A percentile compares a stretch with the other conserved stretches of the same genome.
Conservation (phyloP, 1,140 invertebrate species). For the Zaprionus gabonicus region DNA sequence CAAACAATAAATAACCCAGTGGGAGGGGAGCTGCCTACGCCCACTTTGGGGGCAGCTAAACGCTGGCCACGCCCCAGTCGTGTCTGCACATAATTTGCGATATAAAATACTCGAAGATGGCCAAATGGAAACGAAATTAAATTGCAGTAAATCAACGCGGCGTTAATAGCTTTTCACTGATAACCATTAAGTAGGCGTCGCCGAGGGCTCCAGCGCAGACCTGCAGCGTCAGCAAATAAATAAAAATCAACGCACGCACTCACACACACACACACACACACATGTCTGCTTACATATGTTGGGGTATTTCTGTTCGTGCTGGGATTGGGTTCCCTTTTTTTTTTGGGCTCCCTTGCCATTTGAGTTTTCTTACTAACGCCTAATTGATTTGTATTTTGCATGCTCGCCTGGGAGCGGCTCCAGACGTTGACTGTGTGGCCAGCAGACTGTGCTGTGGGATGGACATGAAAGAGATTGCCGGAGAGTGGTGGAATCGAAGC, state of each 20-base stretch:
- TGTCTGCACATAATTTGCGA: conserved; percentile 79
- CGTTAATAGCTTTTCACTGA: conserved; percentile 77
- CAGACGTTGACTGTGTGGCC: conserved; percentile 13
- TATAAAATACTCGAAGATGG: conserved; percentile 73
- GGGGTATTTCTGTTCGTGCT: conserved; percentile 12
- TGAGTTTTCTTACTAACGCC: conserved; percentile 64
- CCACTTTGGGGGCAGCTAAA: conserved; percentile 1
- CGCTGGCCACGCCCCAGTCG: conserved; percentile 63
- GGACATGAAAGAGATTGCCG: background rate
- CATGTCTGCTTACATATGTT: conserved; percentile 10
- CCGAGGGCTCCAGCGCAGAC: conserved; percentile 53
- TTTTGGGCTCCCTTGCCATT: conserved; percentile 4
- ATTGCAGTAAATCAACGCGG: conserved; percentile 79
- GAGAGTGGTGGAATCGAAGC: conserved; percentile 29
- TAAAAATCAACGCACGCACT: conserved; percentile 32
- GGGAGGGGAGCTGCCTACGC: conserved; percentile 26
- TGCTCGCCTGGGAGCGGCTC: conserved; percentile 41
- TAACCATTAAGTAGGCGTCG: conserved; percentile 79
- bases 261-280: conserved; percentile 11
- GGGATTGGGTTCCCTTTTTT: conserved; percentile 21
- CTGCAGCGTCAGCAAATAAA: conserved; percentile 55
- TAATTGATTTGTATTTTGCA: conserved; percentile 78
- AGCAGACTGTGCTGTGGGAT: background rate
- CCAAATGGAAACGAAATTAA: conserved; percentile 80
- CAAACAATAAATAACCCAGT: conserved; percentile 62